A percentile compares a stretch with the other conserved stretches of the same genome.
phyloP scores from a whole-genome alignment of 2,797 vertebrate species.

The Diglossa cyanea region DNA sequence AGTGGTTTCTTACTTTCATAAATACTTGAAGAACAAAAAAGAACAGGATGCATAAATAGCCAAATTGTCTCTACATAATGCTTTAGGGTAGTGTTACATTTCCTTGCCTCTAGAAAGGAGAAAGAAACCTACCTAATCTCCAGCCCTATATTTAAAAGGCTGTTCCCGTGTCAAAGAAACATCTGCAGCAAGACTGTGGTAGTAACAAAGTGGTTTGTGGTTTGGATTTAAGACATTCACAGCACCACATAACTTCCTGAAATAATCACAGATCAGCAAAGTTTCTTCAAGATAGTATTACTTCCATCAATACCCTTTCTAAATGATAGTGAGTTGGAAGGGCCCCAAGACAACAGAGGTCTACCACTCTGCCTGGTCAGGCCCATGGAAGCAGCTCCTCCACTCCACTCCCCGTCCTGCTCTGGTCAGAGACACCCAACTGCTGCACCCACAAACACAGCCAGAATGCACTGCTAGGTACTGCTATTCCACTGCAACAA shows the following conservation, averaged over 20 bases:
- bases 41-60: not conserved
- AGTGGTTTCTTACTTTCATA: not conserved
- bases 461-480: not conserved
- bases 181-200: not conserved
- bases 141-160: not conserved
- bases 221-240: not conserved
- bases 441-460: not conserved
- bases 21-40: not conserved
- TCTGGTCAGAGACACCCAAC: not conserved
- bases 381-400: not conserved
- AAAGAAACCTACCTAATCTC: not conserved
- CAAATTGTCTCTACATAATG: not conserved
- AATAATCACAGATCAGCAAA: slow-evolving; percentile 5
- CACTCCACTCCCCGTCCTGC: not conserved
- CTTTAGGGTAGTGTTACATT: not conserved
- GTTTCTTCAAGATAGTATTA: not conserved
- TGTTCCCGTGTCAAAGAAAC: not conserved
- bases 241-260: slow-evolving; percentile 33
- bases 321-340: not conserved
- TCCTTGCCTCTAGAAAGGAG: not conserved
- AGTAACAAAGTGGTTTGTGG: slow-evolving; percentile 32
- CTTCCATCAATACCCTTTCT: not conserved
- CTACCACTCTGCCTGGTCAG: not conserved
- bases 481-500: not conserved
- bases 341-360: not conserved